Base-by-base conservation (phyloP, 2,888 invertebrate species). In the Drosophila meridiana region DNA sequence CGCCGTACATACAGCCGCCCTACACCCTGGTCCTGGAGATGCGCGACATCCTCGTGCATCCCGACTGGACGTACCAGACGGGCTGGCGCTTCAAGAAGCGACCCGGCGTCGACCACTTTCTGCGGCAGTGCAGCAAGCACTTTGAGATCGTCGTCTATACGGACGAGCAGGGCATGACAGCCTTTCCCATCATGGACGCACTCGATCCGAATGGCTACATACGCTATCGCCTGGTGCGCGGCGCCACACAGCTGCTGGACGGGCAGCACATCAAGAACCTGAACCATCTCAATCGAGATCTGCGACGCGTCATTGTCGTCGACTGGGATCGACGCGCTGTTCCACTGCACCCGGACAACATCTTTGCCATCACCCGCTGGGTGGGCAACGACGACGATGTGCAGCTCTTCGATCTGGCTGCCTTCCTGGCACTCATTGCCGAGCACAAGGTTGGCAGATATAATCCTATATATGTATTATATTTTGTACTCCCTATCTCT, bases 1-100 rank as follows among this genome's bases (percentile, higher is more conserved):
- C 96, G 69, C 99, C 99, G 0, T 99, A 98, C 92, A 94, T 95
- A 71, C 99, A 99, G 93, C 99, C 99, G 7, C 97, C 97, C 0
- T 99, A 99, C 93, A 99, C 99, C 0, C 94, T 99, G 38, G 97
- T 99, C 32, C 93, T 99, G 68, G 99, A 99, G 94, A 95, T 99
- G 94, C 99, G 97, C 36, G 99, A 98, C 91, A 96, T 99, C 6
- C 94, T 99, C 26, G 98, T 99, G 11, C 98, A 99, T 93, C 99
- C 99, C 0, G 99, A 99, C 92, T 99, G 99, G 99, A 99, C 99
- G 92, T 98, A 98, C 91, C 96, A 97, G 93, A 99, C 99, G 73
- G 99, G 99, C 1, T 99, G 99, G 99, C 95, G 99, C 83, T 99
- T 99, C 93, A 99, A 99, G 93, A 99, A 99, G 93, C 95, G 99